Base-by-base conservation (phyloP, 2,113 vertebrate genomes). In the Carassius carassius region DNA sequence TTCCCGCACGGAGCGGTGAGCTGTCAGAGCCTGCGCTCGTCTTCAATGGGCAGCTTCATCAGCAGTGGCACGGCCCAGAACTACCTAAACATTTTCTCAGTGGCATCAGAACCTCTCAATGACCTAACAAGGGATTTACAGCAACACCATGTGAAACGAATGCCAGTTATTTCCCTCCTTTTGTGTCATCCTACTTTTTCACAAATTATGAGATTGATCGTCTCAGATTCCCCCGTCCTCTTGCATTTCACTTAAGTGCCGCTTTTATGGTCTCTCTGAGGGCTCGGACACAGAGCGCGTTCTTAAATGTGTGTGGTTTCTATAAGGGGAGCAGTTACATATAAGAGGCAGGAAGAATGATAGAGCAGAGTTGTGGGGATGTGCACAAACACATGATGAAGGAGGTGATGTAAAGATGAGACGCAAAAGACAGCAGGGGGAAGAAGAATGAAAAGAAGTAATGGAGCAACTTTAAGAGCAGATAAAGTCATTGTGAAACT, bases 191-290 rank as follows among this genome's bases (percentile, higher is more conserved):
- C 81, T 75, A 86, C 90, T 84, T 82, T 85, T 77, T 90, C 56
- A 69, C 23, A 88, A 81, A 79, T 90, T 90, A 92, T 90, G 88
- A 91, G 86, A 90, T 89, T 86, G 91, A 92, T 90, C 90, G 89
- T 65, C 82, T 49, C 65, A 32, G 7, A 72, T 58, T 84, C 51
- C 69, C 72, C 47, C 86, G 73, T 73, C 70, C 37, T 81, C 44
- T 81, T 54, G 44, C 17, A 70, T 32, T 72, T 76, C 23, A 69
- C 74, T 56, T 65, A 82, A 72, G 81, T 65, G 69, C 32, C 13
- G 56, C 69, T 81, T 84, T 87, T 69, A 84, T 65, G 58, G 82
- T 83, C 75, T 78, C 72, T 63, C 44, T 21, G 63, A 80, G 77
- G 62, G 78, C 76, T 75, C 82, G 73, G 77, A 84, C 86, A 60